Conservation (phyloP, 2,113 vertebrate species). For the human (Homo sapiens) region DNA sequence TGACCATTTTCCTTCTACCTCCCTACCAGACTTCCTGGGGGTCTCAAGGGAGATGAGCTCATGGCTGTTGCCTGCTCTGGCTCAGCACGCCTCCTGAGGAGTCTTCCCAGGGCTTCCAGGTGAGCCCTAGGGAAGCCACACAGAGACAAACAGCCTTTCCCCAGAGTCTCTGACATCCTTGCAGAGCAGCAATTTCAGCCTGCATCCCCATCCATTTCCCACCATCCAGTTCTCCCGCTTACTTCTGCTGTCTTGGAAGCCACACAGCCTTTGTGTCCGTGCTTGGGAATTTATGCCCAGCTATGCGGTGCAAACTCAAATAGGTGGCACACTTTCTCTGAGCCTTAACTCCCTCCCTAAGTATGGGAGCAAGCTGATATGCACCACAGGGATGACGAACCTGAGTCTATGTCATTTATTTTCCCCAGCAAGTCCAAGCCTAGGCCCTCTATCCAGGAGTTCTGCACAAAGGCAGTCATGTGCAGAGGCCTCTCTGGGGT, state of each 20-base stretch:
- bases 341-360: not conserved
- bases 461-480: not conserved
- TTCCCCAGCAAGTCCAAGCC: not conserved
- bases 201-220: not conserved
- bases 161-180: not conserved
- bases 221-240: not conserved
- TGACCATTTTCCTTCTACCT: not conserved
- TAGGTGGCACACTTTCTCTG: not conserved
- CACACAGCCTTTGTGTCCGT: not conserved
- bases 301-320: not conserved
- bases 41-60: constrained; percentile 67
- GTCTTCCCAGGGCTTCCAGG: constrained; percentile 40
- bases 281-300: not conserved
- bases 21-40: not conserved
- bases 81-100: constrained; percentile 34
- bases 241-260: not conserved
- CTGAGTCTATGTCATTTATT: not conserved
- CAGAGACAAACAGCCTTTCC: constrained; percentile 64
- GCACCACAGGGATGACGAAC: not conserved
- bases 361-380: not conserved
- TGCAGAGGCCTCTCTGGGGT: not conserved
- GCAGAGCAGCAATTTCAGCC: not conserved
- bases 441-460: not conserved
- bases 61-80: constrained; percentile 23
- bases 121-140: constrained; percentile 40